These are phyloP conservation scores for Musca domestica DNA, from an alignment of 1,140 invertebrate genomes.

Conservation along the genomic window DNA sequence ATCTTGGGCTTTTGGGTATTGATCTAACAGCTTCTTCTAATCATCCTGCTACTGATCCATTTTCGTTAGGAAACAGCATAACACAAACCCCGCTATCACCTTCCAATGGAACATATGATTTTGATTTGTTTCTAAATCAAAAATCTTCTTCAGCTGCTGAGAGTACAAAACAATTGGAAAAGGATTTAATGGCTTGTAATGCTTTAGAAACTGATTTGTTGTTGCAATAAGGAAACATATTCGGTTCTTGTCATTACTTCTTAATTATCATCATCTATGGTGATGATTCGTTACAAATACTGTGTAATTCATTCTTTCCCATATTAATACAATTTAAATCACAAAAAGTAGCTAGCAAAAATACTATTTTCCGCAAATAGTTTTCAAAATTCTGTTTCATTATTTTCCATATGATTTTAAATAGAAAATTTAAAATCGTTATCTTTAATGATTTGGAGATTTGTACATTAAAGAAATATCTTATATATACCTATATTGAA, in stretches of 20 bases:
- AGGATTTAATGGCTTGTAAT: conserved; percentile 46
- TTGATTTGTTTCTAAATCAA: conserved; percentile 48
- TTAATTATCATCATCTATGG: too few species aligned
- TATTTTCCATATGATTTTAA: too few species aligned
- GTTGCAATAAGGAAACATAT: conserved; percentile 32
- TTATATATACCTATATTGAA: too few species aligned
- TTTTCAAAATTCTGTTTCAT: too few species aligned
- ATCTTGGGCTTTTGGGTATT: conserved; percentile 44
- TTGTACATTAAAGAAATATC: too few species aligned
- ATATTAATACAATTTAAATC: too few species aligned
- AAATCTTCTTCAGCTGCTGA: conserved; percentile 3
- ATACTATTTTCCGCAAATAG: too few species aligned
- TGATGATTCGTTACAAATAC: too few species aligned
- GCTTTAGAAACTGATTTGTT: conserved; percentile 46
- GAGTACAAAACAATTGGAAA: conserved; percentile 32
- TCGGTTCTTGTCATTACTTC: not conserved
- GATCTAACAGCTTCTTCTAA: conserved; percentile 43
- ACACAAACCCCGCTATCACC: conserved; percentile 33
- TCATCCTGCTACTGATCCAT: not conserved
- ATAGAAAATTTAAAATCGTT: too few species aligned
- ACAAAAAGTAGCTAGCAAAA: too few species aligned
- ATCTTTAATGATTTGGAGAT: too few species aligned
- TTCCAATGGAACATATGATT: conserved; percentile 43
- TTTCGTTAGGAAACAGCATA: not conserved
- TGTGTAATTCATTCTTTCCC: too few species aligned